Base-by-base conservation (phyloP, 1,140 invertebrate species). In the Zaprionus inermis region DNA sequence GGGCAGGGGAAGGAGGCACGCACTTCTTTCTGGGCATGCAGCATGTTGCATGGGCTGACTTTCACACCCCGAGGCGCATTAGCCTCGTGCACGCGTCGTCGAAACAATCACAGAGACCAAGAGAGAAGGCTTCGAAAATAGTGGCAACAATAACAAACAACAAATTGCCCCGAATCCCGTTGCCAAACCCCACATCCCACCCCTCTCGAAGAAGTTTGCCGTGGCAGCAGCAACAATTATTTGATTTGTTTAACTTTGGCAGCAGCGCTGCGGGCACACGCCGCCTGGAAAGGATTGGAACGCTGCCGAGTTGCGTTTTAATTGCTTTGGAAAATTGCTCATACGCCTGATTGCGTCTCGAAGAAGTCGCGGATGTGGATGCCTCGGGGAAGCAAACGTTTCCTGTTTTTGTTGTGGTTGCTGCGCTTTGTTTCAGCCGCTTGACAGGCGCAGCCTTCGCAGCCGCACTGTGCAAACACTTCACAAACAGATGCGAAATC, bases 291-390 rank as follows among this genome's bases (percentile, higher is more conserved):
- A 81, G 82, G 82, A 81, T 86, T 79, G 67, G 51, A 72, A 88
- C 79, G 73, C 82, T 77, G 83, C 83, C 76, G 66, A 81, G 81
- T 85, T 72, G 82, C 71, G 79, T 88, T 86, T 86, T 86, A 86
- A 86, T 88, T 86, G 83, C 83, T 81, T 83, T 83, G 72, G 79
- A 70, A 88, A 88, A 86, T 86, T 86, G 83, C 83, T 86, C 83
- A 86, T 86, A 72, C 83, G 83, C 83, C 74, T 86, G 61, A 86
- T 86, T 86, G 83, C 83, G 34, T 41, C 64, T 64, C 68, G 73
- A 88, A 86, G 83, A 88, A 86, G 76, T 86, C 54, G 36, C 55
- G 51, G n/a, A n/a, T n/a, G n/a, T n/a, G n/a, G n/a, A n/a, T n/a
- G n/a, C n/a, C n/a, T n/a, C n/a, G n/a, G n/a, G n/a, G n/a, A n/a